Evolutionary conservation across 2,888 invertebrate species (phyloP), one percentile per base, ranked within the genome.

Genomic region (Ophioninae sp.): DNA sequence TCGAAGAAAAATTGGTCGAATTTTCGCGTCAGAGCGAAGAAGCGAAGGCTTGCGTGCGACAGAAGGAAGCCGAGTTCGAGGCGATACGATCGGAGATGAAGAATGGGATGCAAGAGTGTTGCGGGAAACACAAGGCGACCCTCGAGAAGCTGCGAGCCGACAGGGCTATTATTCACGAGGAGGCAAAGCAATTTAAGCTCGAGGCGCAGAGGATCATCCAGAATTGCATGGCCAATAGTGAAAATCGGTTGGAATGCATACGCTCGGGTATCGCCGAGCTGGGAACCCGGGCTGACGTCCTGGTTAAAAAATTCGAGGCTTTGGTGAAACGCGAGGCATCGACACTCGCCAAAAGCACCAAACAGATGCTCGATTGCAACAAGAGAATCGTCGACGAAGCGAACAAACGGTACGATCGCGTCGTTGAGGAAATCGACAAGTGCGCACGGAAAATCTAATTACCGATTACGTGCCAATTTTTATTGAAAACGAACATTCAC

Each of bases 81-180:
- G 71, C 65, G 9, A 77, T 87, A 41, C 79, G 82, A 68, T 65
- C 68, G 22, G 81, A 77, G 73, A 85, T 88, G 86, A 86, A 83
- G 74, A 83, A 83, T 72, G 83, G 77, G 39, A 85, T 89, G 64
- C 78, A 86, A 41, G 86, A 86, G 67, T 88, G 88, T 85, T 88
- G 88, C 85, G 80, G 85, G 67, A 88, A 85, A 80, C 85, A 87
- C 76, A 85, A 81, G 56, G 69, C 58, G 0, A 65, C 82, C 44
- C 59, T 87, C 17, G 85, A 87, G 68, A 84, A 86, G 78, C 71
- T 88, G 75, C 80, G 83, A 76, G 76, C 80, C 20, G 87, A 87
- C 63, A 86, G 88, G 59, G 67, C 83, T 56, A 81, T 81, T 58
- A 84, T 88, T 72, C 86, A 88, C 83, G 67, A 83, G 64, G 87